phyloP scores from a whole-genome alignment of 2,797 vertebrate species.

The Oophaga sylvatica region DNA sequence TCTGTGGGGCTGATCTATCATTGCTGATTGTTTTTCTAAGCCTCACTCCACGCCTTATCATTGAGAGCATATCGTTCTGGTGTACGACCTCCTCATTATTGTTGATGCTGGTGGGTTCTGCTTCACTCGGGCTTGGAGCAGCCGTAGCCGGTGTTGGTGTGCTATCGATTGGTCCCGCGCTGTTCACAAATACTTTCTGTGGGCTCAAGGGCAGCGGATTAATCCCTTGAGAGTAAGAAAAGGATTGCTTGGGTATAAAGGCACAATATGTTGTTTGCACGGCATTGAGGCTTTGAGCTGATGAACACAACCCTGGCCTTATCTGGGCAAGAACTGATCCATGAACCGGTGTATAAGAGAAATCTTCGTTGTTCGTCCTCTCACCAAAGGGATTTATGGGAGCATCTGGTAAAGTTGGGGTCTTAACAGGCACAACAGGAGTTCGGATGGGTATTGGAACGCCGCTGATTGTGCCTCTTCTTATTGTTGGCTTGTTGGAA shows the following conservation, averaged over 20 bases:
- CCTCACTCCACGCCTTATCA: conserved; percentile 74
- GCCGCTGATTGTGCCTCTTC: conserved; percentile 80
- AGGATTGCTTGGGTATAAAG: conserved; percentile 76
- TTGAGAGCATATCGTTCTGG: conserved; percentile 72
- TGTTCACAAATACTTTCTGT: conserved; percentile 5
- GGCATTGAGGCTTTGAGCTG: conserved; percentile 79
- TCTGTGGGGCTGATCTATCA: conserved; percentile 78
- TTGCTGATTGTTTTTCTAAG: conserved; percentile 78
- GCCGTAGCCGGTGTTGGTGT: neutral
- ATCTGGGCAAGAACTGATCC: conserved; percentile 67
- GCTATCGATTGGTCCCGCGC: neutral
- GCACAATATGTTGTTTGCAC: conserved; percentile 77
- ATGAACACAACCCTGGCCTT: conserved; percentile 72
- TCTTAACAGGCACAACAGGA: conserved; percentile 75
- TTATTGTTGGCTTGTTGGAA: conserved; percentile 77
- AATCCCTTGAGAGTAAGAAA: conserved; percentile 45
- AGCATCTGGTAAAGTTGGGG: conserved; percentile 57
- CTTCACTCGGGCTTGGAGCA: neutral
- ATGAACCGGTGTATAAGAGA: conserved; percentile 22
- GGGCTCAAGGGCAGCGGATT: conserved; percentile 18
- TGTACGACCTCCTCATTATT: neutral
- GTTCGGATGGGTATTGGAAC: conserved; percentile 82
- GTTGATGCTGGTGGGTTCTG: neutral
- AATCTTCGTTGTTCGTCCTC: conserved; percentile 58
- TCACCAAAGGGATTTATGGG: conserved; percentile 51